Percentiles rank a stretch among this genome's conserved stretches.
These are phyloP conservation scores for Sebastes cheni DNA, from an alignment of 2,797 vertebrate species.

Conservation along the genomic window DNA sequence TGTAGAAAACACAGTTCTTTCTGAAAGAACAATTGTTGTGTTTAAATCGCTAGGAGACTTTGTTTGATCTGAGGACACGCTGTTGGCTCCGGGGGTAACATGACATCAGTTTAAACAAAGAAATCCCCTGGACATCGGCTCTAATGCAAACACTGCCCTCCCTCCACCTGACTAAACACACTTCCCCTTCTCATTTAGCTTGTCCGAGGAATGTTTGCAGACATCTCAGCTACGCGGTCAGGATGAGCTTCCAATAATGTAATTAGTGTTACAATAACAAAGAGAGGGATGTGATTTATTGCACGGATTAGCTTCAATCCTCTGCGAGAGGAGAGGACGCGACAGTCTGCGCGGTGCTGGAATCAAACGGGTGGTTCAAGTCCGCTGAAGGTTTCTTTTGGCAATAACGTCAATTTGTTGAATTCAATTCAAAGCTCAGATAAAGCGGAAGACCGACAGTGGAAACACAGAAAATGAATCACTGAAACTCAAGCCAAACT, in stretches of 20 bases:
- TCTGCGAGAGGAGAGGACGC: conserved; percentile 9
- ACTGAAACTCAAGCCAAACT: not conserved
- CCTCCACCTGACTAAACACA: conserved; percentile 69
- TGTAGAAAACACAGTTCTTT: not conserved
- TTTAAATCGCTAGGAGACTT: conserved; percentile 4
- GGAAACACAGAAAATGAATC: conserved; percentile 10
- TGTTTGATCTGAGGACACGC: conserved; percentile 26
- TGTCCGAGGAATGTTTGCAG: conserved; percentile 10
- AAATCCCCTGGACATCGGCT: conserved; percentile 28
- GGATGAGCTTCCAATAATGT: conserved; percentile 61
- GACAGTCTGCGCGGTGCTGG: not conserved
- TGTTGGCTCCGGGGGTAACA: conserved; percentile 4
- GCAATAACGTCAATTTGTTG: conserved; percentile 22
- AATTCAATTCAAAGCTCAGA: conserved; percentile 10
- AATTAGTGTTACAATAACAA: conserved; percentile 71
- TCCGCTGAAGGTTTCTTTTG: conserved; percentile 5
- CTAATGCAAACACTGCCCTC: conserved; percentile 31
- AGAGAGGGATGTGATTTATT: conserved; percentile 52
- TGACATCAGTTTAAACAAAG: conserved; percentile 52
- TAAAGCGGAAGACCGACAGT: not conserved
- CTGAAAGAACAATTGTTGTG: conserved; percentile 11
- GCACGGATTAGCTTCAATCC: conserved; percentile 38
- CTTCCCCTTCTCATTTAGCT: conserved; percentile 8
- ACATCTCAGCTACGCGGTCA: conserved; percentile 45
- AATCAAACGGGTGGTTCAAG: conserved; percentile 39